Conservation (phyloP, 2,113 vertebrate genomes). For the Chascanopsetta lugubris region DNA sequence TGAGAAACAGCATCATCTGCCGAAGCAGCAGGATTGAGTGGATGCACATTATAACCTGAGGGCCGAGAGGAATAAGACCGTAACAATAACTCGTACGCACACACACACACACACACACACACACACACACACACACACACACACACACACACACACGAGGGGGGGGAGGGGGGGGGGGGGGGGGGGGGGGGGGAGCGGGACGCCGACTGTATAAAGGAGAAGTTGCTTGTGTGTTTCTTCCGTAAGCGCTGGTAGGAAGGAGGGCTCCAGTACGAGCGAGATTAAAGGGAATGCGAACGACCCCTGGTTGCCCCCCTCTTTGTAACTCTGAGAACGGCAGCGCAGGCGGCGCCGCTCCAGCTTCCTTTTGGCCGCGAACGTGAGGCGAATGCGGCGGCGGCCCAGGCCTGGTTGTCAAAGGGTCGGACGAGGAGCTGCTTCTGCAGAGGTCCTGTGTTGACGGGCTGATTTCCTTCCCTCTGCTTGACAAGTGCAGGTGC, state of each 20-base stretch:
- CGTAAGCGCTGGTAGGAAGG: constrained; percentile 27
- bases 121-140: constrained; percentile 2
- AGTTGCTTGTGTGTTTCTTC: constrained; percentile 24
- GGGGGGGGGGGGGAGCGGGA: too few species aligned
- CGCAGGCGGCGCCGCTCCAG: not conserved
- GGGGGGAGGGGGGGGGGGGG: too few species aligned
- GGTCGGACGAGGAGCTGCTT: too few species aligned
- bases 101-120: constrained; percentile 6
- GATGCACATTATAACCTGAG: constrained; percentile 54
- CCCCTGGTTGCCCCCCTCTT: too few species aligned
- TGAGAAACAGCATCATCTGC: constrained; percentile 25
- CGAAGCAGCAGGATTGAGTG: constrained; percentile 39
- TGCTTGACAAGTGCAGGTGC: constrained; percentile 8
- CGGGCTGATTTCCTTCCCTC: constrained; percentile 20
- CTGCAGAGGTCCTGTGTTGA: constrained; percentile 24
- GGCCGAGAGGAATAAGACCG: constrained; percentile 32
- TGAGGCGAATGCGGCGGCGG: constrained; percentile 12
- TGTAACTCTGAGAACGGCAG: not conserved
- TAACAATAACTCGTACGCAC: constrained; percentile 33
- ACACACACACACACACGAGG: too few species aligned
- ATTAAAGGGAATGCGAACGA: constrained; percentile 38
- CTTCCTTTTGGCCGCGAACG: not conserved
- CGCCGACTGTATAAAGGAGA: constrained; percentile 32
- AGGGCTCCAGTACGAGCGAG: constrained; percentile 15
- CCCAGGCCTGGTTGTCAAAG: too few species aligned